phyloP scores from a whole-genome alignment of 2,113 vertebrate species.

The Seriola quinqueradiata region DNA sequence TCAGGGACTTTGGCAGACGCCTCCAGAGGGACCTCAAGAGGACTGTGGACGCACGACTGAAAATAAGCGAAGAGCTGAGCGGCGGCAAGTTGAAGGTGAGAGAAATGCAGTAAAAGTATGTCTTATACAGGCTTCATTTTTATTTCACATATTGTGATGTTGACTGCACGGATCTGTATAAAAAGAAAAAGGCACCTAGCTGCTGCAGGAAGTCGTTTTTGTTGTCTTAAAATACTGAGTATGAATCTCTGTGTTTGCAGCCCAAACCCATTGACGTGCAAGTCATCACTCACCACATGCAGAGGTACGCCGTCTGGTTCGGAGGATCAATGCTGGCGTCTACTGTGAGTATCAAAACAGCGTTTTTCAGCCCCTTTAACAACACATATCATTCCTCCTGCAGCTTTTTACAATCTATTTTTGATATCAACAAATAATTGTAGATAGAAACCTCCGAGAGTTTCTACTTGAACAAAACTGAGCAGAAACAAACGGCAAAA shows the following conservation, averaged over 20 bases:
- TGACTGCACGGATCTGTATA: not conserved
- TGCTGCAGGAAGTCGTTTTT: not conserved
- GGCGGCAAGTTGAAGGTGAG: conserved; percentile 95
- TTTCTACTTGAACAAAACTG: no score
- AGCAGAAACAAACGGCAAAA: no score
- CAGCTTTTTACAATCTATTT: not conserved
- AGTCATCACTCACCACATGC: conserved; percentile 98
- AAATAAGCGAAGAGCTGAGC: conserved; percentile 97
- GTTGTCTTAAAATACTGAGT: not conserved
- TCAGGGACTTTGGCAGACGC: conserved; percentile 97
- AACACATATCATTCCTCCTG: not conserved
- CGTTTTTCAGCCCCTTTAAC: not conserved
- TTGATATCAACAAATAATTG: not conserved
- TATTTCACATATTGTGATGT: not conserved
- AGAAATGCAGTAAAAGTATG: not conserved
- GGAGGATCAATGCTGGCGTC: conserved; percentile 98
- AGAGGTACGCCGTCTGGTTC: conserved; percentile 98
- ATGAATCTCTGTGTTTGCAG: conserved; percentile 70
- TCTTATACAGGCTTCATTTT: not conserved
- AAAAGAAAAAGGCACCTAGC: no score
- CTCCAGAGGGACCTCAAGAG: conserved; percentile 98
- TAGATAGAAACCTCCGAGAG: not conserved
- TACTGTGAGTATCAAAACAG: conserved; percentile 88
- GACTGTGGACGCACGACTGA: conserved; percentile 95
- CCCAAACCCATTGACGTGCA: conserved; percentile 99